These are phyloP conservation scores for Lasioglossum lativentre DNA, from an alignment of 2,888 invertebrate species.

Conservation along the genomic window DNA sequence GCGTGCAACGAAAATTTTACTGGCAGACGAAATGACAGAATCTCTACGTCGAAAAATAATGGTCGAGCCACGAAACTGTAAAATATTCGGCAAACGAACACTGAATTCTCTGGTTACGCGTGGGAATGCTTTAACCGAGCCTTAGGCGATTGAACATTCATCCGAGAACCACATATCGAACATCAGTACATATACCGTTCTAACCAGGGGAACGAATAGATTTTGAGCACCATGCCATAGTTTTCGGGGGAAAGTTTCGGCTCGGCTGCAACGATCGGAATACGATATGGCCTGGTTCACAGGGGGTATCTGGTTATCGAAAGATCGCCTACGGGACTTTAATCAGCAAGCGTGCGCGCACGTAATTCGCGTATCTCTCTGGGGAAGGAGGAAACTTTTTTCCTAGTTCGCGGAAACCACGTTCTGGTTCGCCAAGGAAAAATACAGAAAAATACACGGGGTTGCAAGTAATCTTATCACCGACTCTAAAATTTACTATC, in stretches of 20 bases:
- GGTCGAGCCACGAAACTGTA: background rate
- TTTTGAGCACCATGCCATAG: constrained; percentile 62
- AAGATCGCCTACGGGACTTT: constrained; percentile 52
- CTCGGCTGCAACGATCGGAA: constrained; percentile 36
- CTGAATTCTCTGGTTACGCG: background rate
- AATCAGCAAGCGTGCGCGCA: constrained; percentile 49
- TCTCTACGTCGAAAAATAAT: background rate
- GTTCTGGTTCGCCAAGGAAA: background rate
- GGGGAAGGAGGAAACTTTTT: constrained; percentile 27
- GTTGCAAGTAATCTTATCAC: background rate
- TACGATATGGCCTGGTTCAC: constrained; percentile 30
- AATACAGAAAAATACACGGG: background rate
- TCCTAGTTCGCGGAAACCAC: background rate
- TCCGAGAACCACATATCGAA: constrained; percentile 64
- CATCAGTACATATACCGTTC: constrained; percentile 36
- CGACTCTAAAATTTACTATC: background rate
- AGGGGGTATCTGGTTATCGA: constrained; percentile 55
- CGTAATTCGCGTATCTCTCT: constrained; percentile 48
- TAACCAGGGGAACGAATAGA: constrained; percentile 73
- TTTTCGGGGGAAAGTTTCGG: constrained; percentile 65
- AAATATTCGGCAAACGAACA: background rate
- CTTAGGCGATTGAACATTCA: constrained; percentile 64
- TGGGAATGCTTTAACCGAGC: background rate
- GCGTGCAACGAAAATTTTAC: background rate
- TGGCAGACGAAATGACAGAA: background rate